Percentiles rank a stretch among this genome's conserved stretches.
Conservation (phyloP, 2,888 invertebrate species). For the Oscheius sp. region DNA sequence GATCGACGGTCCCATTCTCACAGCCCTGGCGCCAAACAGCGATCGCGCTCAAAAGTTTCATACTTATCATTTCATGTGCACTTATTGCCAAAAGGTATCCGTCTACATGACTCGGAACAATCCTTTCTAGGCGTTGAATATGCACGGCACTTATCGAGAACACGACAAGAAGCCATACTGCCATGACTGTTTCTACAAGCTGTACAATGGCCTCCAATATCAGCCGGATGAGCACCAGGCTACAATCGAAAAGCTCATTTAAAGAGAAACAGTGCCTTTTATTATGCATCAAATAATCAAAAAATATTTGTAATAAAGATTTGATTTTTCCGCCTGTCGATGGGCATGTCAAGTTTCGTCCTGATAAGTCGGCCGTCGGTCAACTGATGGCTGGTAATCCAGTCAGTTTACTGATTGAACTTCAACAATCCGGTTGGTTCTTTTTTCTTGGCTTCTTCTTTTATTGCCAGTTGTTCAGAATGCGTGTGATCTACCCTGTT, state of each 20-base stretch:
- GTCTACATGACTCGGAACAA: background rate
- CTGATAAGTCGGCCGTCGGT: too few species aligned
- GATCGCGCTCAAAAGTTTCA: slow-evolving; percentile 99
- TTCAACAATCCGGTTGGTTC: too few species aligned
- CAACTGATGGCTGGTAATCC: too few species aligned
- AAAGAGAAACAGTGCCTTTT: too few species aligned
- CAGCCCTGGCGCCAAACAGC: slow-evolving; percentile 78
- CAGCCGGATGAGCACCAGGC: slow-evolving; percentile 68
- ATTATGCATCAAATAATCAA: too few species aligned
- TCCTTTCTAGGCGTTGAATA: slow-evolving; percentile 63
- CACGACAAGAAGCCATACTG: slow-evolving; percentile 99
- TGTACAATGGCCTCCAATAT: slow-evolving; percentile 78
- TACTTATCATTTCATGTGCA: slow-evolving; percentile 94
- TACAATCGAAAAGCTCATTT: slow-evolving; percentile 68
- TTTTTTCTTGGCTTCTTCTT: too few species aligned
- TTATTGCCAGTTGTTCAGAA: too few species aligned
- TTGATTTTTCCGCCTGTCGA: background rate
- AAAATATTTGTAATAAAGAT: background rate
- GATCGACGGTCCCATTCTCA: slow-evolving; percentile 66
- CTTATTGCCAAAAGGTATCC: slow-evolving; percentile 88
- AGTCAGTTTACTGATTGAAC: too few species aligned
- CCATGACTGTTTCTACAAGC: slow-evolving; percentile 95
- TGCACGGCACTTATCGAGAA: slow-evolving; percentile 78
- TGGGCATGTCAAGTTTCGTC: too few species aligned
- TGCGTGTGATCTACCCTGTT: too few species aligned